Base-by-base conservation (phyloP, 1,140 invertebrate species). In the Harlomillsia oculata region DNA sequence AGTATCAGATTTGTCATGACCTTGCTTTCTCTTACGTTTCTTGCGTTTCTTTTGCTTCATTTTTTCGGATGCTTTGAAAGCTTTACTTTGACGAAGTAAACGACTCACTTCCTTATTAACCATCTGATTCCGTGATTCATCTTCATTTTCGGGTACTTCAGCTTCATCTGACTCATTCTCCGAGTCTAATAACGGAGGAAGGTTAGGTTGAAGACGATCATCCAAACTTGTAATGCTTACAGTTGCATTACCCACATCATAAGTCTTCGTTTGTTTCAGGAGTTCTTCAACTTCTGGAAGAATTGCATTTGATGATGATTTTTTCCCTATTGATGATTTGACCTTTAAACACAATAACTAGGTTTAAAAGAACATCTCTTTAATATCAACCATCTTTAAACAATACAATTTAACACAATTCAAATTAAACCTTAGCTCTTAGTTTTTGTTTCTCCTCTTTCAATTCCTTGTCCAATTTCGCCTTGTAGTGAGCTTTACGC, bases 191-290 rank as follows among this genome's bases (percentile, higher is more conserved):
- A n/a, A 25, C 21, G 52, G 53, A 8, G 53, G 56, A n/a, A 40
- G 14, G 28, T 56, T 54, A 32, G 16, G 2, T 18, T 60, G 32
- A 34, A 64, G 43, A 11, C 39, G 51, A 16, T 53, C 43, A 30
- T 64, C 57, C 14, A 64, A 34, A 39, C 37, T 53, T 16, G 52
- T 57, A 29, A 64, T 60, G n/a, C 52, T 60, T 11, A 64, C 62
- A 9, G 53, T 48, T 21, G 41, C 55, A 5, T 48, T 39, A 20
- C 62, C 62, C 1, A 64, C 18, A 18, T 48, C 40, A 34, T 52
- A 57, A 13, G 43, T 28, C 23, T 44, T 59, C 51, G 0, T 46
- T 50, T 0, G 18, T 37, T 16, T 55, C 57, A 64, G 32, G 2
- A 64, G 26, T 18, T 20, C 40, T 46, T 55, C 46, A 13, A 64